A percentile compares a stretch with the other conserved stretches of the same genome.
Evolutionary conservation across 1,140 invertebrate genomes (phyloP).

Genomic region (Daktulosphaira vitifoliae): DNA sequence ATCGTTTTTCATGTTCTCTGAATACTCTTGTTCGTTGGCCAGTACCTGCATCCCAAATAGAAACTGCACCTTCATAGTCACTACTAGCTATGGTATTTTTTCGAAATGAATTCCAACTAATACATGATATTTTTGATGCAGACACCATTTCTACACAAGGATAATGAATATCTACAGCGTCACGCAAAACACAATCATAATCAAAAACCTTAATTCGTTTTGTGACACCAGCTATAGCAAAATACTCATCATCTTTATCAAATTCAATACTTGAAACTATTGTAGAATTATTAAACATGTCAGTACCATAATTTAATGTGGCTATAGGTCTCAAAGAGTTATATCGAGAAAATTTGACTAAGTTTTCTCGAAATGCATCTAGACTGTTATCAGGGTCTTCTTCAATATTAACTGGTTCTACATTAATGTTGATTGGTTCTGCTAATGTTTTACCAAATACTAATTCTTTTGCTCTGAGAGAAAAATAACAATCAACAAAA

Average conservation of each 20-base stretch:
- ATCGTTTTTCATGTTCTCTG: slow-evolving; percentile 90
- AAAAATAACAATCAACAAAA: slow-evolving; percentile 80
- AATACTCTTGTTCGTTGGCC: slow-evolving; percentile 63
- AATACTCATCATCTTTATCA: slow-evolving; percentile 92
- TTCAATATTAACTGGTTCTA: slow-evolving; percentile 30
- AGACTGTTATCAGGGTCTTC: slow-evolving; percentile 47
- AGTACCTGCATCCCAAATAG: slow-evolving; percentile 84
- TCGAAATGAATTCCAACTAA: slow-evolving; percentile 90
- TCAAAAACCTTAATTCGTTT: slow-evolving; percentile 93
- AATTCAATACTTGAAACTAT: slow-evolving; percentile 97
- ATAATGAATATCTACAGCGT: slow-evolving; percentile 81
- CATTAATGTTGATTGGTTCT: slow-evolving; percentile 29
- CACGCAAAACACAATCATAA: slow-evolving; percentile 74
- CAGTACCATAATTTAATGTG: slow-evolving; percentile 82
- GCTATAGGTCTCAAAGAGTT: slow-evolving; percentile 69
- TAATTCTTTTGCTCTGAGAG: slow-evolving; percentile 61
- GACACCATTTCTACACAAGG: slow-evolving; percentile 89
- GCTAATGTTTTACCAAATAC: slow-evolving; percentile 47
- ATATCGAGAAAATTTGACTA: slow-evolving; percentile 82
- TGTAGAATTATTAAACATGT: slow-evolving; percentile 79
- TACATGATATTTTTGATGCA: slow-evolving; percentile 87
- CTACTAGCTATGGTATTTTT: slow-evolving; percentile 84
- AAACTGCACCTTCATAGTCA: slow-evolving; percentile 91
- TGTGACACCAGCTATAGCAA: slow-evolving; percentile 93
- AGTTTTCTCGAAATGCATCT: slow-evolving; percentile 73